phyloP scores from a whole-genome alignment of 53 echinoderm and acorn worm genomes.

The Luidia sarsii region DNA sequence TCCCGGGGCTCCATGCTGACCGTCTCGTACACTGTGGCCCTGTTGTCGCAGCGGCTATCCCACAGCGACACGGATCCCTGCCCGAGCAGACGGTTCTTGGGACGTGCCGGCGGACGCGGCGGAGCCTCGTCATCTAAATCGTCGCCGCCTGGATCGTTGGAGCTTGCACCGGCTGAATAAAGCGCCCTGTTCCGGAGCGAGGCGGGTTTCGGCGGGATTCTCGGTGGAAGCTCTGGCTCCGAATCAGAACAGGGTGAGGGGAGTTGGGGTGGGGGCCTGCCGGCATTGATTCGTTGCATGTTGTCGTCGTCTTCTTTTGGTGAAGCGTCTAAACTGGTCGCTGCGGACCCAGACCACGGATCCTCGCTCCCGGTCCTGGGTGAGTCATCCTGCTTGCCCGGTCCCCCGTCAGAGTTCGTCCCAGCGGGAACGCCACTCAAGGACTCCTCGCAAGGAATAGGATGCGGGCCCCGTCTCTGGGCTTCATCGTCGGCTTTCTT shows the following conservation, averaged over 20 bases:
- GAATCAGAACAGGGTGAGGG: not conserved
- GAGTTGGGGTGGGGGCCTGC: not conserved
- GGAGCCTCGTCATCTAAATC: constrained; percentile 45
- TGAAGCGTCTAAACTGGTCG: too few relatives aligned
- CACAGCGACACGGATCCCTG: constrained; percentile 13
- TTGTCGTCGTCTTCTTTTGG: not conserved
- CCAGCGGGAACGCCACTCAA: not conserved
- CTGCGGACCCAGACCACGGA: not conserved
- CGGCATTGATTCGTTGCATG: not conserved
- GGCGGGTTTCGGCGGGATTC: constrained; percentile 81
- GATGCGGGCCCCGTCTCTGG: too few relatives aligned
- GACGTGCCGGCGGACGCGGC: constrained; percentile 85
- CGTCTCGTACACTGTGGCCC: constrained; percentile 75
- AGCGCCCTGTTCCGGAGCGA: constrained; percentile 47
- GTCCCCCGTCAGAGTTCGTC: not conserved
- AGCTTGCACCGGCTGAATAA: not conserved
- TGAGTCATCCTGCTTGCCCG: not conserved
- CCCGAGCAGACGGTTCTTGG: constrained; percentile 58
- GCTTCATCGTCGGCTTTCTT: not conserved
- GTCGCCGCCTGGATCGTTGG: not conserved
- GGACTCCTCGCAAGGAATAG: too few relatives aligned
- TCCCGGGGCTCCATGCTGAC: constrained; percentile 33
- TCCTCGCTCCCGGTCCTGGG: not conserved
- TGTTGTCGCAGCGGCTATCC: constrained; percentile 25
- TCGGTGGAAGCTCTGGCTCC: constrained; percentile 45